Base-by-base conservation (phyloP, 1,140 invertebrate species). In the Hesperophylax magnus region DNA sequence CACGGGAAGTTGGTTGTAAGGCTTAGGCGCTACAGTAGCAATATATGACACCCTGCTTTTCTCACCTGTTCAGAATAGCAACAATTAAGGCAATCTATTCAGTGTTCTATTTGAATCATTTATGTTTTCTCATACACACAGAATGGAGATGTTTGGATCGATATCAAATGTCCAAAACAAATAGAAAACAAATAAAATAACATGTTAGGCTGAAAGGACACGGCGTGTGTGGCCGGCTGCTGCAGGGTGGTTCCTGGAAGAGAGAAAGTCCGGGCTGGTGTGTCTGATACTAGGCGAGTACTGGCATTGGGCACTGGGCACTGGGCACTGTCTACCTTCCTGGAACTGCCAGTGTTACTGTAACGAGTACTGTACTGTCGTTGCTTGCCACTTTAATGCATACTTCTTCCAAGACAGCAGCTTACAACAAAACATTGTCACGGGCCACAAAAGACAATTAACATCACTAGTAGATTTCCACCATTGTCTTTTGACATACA, bases 41-140 rank as follows among this genome's bases (percentile, higher is more conserved):
- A 81, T 84, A 80, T 84, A 79, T 77, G 65, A 82, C 80, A 83
- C 78, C 83, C 83, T 84, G 78, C 83, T 80, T 84, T 83, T 75
- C 83, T 84, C 83, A 84, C 83, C 83, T 84, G 80, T 79, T 77
- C 75, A 34, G 71, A 76, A 79, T 72, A 84, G 79, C 56, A 82
- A 81, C 77, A 81, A 80, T 71, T 81, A 84, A 81, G 78, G 71
- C 82, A 84, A 77, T 84, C 80, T 80, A 82, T 84, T 82, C 63
- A 81, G 52, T 72, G 54, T 60, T 76, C 27, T 60, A 78, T 80
- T 72, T 84, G 52, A 79, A 79, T 80, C 56, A 79, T 79, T 76
- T 79, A 81, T 80, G 67, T 81, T 81, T 83, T 79, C 78, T 71
- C 82, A 84, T 69, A 83, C 80, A 84, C 80, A 81, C 39, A 81